These are phyloP conservation scores for Pentalonia nigronervosa DNA, from an alignment of 1,140 invertebrate species.

Conservation along the genomic window DNA sequence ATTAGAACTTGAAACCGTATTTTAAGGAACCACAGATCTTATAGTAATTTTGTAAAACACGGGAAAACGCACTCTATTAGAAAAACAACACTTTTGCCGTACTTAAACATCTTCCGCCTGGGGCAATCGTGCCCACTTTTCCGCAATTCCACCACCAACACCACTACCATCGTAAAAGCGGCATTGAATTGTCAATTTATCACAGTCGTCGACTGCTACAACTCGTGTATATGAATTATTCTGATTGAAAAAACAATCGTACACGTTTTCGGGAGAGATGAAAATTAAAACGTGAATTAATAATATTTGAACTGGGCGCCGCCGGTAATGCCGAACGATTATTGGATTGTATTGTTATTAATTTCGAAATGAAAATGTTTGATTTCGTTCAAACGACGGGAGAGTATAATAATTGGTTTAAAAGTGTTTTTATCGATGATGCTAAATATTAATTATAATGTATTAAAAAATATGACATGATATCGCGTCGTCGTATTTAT, in stretches of 20 bases:
- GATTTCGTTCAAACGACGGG: constrained; percentile 6
- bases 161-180: neutral
- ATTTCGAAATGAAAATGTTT: constrained; percentile 2
- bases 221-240: neutral
- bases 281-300: constrained; percentile 14
- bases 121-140: neutral
- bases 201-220: neutral
- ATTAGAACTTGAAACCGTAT: too few relatives aligned
- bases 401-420: neutral
- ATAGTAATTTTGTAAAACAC: too few relatives aligned
- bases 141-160: neutral
- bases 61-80: neutral
- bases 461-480: neutral
- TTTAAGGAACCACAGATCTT: too few relatives aligned
- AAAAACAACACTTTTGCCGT: neutral
- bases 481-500: neutral
- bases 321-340: neutral
- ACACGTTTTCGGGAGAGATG: neutral
- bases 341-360: constrained; percentile 16
- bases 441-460: neutral
- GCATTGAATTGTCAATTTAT: neutral
- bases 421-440: neutral
- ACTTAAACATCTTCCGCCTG: neutral
- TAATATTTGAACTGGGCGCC: neutral
- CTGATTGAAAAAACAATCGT: constrained; percentile 1